Percentiles rank a stretch among this genome's conserved stretches.
Evolutionary conservation across 1,140 invertebrate species (phyloP).

Genomic region (Holcopasites calliopsidis): DNA sequence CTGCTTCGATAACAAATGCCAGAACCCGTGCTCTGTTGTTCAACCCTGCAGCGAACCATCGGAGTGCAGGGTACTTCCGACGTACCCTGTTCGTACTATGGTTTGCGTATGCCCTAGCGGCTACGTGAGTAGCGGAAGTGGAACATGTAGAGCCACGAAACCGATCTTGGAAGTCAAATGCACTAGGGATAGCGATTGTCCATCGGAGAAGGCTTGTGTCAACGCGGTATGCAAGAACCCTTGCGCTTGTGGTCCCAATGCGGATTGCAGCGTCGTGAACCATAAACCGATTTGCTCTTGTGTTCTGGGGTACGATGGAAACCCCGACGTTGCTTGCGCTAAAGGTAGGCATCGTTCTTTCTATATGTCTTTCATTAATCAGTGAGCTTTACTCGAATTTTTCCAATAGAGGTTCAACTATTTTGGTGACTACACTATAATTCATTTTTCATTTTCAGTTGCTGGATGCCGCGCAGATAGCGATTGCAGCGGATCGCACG

Average conservation of each 20-base stretch:
- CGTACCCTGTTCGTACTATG: constrained; percentile 92
- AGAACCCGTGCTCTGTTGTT: constrained; percentile 89
- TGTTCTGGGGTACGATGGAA: constrained; percentile 88
- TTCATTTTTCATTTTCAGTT: constrained; percentile 52
- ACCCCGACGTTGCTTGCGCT: constrained; percentile 87
- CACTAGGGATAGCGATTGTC: constrained; percentile 87
- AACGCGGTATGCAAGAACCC: constrained; percentile 89
- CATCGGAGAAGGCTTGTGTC: constrained; percentile 87
- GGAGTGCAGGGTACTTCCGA: constrained; percentile 89
- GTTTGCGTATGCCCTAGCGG: constrained; percentile 92
- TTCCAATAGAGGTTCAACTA: too few relatives aligned
- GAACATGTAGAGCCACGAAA: constrained; percentile 86
- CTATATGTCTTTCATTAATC: background rate
- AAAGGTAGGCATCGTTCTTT: constrained; percentile 75
- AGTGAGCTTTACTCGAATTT: too few relatives aligned
- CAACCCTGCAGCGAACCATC: constrained; percentile 90
- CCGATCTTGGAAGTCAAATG: constrained; percentile 85
- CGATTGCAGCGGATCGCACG: constrained; percentile 88
- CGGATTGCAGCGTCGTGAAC: constrained; percentile 88
- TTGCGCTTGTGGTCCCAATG: constrained; percentile 89
- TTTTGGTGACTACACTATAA: too few relatives aligned
- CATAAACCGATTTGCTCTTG: constrained; percentile 93
- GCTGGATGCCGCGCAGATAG: constrained; percentile 86
- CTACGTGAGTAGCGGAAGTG: constrained; percentile 91
- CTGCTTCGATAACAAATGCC: constrained; percentile 90